Conservation (phyloP, 1,140 invertebrate genomes). For the Cotesia vestalis region DNA sequence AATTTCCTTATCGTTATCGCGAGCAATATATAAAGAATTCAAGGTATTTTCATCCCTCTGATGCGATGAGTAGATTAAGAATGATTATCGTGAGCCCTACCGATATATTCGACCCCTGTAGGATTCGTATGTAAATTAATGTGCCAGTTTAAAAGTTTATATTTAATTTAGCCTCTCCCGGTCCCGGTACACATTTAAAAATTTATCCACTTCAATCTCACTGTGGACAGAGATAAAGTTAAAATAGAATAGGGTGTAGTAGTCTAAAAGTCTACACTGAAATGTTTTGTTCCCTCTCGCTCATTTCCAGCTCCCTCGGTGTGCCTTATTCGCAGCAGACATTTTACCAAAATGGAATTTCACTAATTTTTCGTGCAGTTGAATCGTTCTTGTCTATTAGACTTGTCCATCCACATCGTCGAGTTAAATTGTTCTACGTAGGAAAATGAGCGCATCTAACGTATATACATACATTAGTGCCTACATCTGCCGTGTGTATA, state of each 20-base stretch:
- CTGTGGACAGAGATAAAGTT: slow-evolving; percentile 4
- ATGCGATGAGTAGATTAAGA: background rate
- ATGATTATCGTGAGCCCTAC: background rate
- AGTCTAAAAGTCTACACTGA: too few species aligned
- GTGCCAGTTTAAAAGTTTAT: slow-evolving; percentile 1
- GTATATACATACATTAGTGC: background rate
- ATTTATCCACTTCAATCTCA: slow-evolving; percentile 1
- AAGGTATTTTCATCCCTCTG: background rate
- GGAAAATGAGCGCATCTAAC: background rate
- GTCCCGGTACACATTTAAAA: background rate
- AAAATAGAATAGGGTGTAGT: background rate
- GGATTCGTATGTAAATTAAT: slow-evolving; percentile 17
- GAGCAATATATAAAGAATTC: slow-evolving; percentile 3
- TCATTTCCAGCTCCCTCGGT: too few species aligned
- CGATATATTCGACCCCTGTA: background rate
- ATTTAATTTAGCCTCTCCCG: background rate
- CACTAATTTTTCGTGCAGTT: slow-evolving; percentile 41
- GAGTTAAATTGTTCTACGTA: slow-evolving; percentile 18
- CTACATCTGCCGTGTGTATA: too few species aligned
- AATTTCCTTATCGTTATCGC: slow-evolving; percentile 14
- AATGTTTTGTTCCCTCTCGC: too few species aligned
- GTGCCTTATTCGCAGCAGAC: slow-evolving; percentile 1
- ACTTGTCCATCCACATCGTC: slow-evolving; percentile 25
- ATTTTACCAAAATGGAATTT: slow-evolving; percentile 35
- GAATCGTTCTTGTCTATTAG: slow-evolving; percentile 38